Conservation (phyloP, 2,797 vertebrate genomes). For the Falco berigora region DNA sequence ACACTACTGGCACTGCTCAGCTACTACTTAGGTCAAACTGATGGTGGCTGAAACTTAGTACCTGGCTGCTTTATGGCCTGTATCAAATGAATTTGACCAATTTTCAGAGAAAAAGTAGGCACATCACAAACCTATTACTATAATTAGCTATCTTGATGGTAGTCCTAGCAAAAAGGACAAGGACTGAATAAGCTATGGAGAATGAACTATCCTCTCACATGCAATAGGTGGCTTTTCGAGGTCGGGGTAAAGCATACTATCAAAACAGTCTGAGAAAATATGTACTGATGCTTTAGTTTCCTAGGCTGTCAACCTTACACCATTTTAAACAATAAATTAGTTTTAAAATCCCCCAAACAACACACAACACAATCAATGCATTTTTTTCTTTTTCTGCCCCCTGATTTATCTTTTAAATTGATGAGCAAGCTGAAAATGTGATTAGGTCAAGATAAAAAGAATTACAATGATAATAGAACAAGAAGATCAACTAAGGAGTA, state of each 20-base stretch:
- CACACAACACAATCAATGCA: background rate
- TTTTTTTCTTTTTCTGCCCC: background rate
- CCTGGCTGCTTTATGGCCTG: background rate
- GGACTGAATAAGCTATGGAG: background rate
- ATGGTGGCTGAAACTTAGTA: background rate
- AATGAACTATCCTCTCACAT: constrained; percentile 11
- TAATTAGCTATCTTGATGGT: constrained; percentile 9
- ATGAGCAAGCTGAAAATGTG: background rate
- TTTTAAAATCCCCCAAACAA: background rate
- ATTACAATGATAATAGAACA: background rate
- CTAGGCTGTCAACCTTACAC: background rate
- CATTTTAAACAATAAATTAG: background rate
- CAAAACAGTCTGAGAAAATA: background rate
- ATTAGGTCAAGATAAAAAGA: background rate
- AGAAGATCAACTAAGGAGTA: background rate
- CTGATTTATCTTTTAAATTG: background rate
- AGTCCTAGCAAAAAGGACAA: constrained; percentile 22
- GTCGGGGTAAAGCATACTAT: background rate
- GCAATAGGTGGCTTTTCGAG: background rate
- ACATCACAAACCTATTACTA: background rate
- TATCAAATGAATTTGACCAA: background rate
- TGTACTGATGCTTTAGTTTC: background rate
- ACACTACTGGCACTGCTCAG: background rate
- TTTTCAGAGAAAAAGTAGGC: constrained; percentile 1
- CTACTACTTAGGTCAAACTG: background rate